A percentile compares a stretch with the other conserved stretches of the same genome.
These are phyloP conservation scores for Sturmia bella DNA, from an alignment of 2,888 invertebrate genomes.

Conservation along the genomic window DNA sequence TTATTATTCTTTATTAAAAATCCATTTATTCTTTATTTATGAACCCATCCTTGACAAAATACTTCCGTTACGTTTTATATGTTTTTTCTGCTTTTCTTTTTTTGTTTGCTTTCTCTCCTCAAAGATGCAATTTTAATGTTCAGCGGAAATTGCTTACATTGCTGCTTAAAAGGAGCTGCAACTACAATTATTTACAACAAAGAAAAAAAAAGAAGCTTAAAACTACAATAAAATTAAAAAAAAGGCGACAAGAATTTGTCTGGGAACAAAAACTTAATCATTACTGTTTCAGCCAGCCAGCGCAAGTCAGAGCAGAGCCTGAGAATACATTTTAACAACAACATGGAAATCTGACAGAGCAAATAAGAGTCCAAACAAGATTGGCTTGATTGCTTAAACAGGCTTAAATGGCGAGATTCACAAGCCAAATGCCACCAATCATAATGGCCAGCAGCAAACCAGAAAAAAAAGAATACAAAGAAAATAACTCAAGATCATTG, in stretches of 20 bases:
- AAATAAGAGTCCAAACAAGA: constrained; percentile 30
- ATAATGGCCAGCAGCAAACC: not conserved
- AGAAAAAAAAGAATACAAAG: not conserved
- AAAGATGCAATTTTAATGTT: constrained; percentile 23
- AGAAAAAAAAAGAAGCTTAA: constrained; percentile 14
- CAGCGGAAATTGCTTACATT: constrained; percentile 66
- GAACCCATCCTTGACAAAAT: constrained; percentile 58
- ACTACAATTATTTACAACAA: constrained; percentile 14
- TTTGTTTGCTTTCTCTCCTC: not conserved
- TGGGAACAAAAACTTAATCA: constrained; percentile 55
- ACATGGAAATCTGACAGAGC: constrained; percentile 26
- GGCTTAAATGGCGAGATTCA: constrained; percentile 43
- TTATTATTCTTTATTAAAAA: constrained; percentile 28
- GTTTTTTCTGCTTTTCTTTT: not conserved
- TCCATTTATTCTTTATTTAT: constrained; percentile 50
- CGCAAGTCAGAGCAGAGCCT: constrained; percentile 36
- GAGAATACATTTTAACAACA: constrained; percentile 47
- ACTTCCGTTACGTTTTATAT: constrained; percentile 60
- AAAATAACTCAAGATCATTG: constrained; percentile 20
- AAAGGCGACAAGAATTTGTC: constrained; percentile 63
- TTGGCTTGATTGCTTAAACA: constrained; percentile 37
- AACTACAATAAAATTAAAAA: constrained; percentile 43
- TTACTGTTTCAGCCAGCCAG: not conserved
- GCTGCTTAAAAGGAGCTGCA: constrained; percentile 48
- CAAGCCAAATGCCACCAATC: constrained; percentile 31